These are phyloP conservation scores for Cyaniris semiargus DNA, from an alignment of 2,888 invertebrate species.

Conservation along the genomic window DNA sequence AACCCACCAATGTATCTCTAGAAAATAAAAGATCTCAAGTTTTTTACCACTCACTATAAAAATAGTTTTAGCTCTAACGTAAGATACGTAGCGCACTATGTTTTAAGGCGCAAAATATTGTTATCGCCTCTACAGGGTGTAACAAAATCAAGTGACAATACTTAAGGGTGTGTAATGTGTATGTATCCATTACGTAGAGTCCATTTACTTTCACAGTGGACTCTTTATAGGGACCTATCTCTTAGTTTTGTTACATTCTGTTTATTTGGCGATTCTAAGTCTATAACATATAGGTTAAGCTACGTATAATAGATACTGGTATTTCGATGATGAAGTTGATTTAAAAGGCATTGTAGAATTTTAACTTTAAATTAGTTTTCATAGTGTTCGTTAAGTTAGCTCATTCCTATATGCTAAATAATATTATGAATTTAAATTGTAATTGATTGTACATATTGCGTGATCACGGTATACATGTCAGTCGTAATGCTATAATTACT, in stretches of 20 bases:
- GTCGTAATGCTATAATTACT: neutral
- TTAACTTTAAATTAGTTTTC: neutral
- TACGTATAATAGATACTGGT: neutral
- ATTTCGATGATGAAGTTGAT: neutral
- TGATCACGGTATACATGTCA: neutral
- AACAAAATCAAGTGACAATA: neutral
- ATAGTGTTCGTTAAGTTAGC: neutral
- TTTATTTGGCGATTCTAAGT: no score
- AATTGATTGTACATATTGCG: neutral
- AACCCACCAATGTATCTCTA: no score
- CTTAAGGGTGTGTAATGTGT: neutral
- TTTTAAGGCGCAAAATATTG: no score
- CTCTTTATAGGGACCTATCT: no score
- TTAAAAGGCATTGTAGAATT: neutral
- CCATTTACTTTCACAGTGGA: no score
- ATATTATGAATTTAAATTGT: slow-evolving; percentile 1
- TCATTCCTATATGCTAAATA: neutral
- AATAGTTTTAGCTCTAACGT: no score
- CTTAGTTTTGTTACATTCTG: no score
- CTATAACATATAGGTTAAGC: neutral
- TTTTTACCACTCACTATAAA: no score
- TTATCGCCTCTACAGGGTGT: no score
- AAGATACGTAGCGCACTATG: no score
- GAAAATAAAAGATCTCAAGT: no score
- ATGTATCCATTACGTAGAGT: neutral